Base-by-base conservation (phyloP, 2,888 invertebrate genomes). In the Lycocerus yunnanus region DNA sequence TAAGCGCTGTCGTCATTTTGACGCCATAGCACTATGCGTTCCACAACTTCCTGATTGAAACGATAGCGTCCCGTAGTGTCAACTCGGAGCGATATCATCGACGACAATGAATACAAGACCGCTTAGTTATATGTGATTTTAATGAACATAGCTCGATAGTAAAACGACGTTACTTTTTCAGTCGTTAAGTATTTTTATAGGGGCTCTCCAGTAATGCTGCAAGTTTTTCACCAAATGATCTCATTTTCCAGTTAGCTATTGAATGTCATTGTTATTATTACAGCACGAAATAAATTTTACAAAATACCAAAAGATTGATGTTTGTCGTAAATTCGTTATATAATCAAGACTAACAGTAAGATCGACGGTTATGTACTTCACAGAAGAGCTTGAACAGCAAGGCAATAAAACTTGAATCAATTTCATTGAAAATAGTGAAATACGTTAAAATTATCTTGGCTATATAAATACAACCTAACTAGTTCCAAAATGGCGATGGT, bases 51-150 rank as follows among this genome's bases (percentile, higher is more conserved):
- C 78, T 79, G 83, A 83, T 83, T 81, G 82, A 79, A 78, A 80
- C 79, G 83, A 84, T 83, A 84, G 80, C 81, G 82, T 82, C 82
- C 79, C 78, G 81, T 81, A 83, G 82, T 83, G 83, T 82, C 83
- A 75, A 80, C 80, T 80, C 16, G 20, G 18, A 77, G 79, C 81
- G 83, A 84, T 84, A 83, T 78, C 80, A 82, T 83, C 83, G 82
- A 81, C 82, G 82, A 81, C 81, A 81, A 80, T 78, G 77, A 73
- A 67, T 75, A 72, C 76, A 74, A 77, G 79, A 72, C 76, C 77
- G 78, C 79, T 80, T 78, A 75, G 79, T 82, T 84, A 85, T 84
- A 85, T 83, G 82, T 80, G 81, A 81, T 84, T 85, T 84, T 85
- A 84, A 85, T 85, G 85, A 84, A 84, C 83, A 81, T 81, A 78